A percentile compares a stretch with the other conserved stretches of the same genome.
Conservation (phyloP, 2,113 vertebrate species). For the Pteruthius melanotis region DNA sequence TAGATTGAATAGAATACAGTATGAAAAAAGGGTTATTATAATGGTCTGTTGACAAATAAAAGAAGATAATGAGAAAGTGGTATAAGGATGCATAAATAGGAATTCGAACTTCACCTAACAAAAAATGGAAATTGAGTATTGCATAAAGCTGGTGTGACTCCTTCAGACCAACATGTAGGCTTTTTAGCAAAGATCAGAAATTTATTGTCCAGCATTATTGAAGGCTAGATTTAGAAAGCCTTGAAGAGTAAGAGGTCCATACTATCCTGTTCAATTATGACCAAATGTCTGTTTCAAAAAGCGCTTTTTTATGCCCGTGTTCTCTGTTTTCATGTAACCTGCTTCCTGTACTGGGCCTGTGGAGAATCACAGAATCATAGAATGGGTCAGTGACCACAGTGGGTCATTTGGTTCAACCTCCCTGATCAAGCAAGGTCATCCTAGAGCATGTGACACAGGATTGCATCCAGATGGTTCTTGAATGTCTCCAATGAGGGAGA, state of each 20-base stretch:
- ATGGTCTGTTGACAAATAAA: background rate
- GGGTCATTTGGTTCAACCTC: background rate
- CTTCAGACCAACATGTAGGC: background rate
- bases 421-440: background rate
- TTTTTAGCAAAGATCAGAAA: background rate
- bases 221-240: background rate
- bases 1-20: background rate
- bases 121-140: background rate
- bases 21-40: background rate
- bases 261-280: background rate
- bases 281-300: background rate
- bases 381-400: too few relatives aligned
- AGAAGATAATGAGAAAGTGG: background rate
- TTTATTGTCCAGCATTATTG: background rate
- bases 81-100: background rate
- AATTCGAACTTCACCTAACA: background rate
- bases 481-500: background rate
- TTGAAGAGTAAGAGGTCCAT: background rate
- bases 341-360: background rate
- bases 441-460: background rate
- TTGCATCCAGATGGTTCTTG: background rate
- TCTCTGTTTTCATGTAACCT: background rate
- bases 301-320: background rate
- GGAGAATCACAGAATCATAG: background rate
- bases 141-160: background rate